phyloP scores from a whole-genome alignment of 1,140 invertebrate species.

The Paralvinella palmiformis region DNA sequence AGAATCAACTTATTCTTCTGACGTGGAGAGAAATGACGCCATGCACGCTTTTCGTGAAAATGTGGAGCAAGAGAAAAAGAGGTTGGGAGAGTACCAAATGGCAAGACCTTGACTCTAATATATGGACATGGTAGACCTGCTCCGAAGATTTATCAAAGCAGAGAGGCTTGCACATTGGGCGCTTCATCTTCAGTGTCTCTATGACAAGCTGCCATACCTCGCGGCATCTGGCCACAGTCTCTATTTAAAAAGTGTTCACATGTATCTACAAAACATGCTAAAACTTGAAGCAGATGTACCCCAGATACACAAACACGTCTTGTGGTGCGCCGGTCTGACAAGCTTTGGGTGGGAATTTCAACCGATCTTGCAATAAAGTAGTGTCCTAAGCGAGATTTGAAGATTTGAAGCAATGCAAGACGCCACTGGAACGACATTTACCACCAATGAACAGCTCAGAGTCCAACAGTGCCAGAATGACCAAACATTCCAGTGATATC shows the following conservation, averaged over 20 bases:
- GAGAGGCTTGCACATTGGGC: conserved; percentile 43
- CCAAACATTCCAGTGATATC: too few species aligned
- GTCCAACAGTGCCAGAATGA: too few species aligned
- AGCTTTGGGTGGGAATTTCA: too few species aligned
- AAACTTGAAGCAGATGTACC: too few species aligned
- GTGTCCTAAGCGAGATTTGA: too few species aligned
- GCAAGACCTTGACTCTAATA: conserved; percentile 28
- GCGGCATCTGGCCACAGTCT: background rate
- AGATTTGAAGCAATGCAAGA: too few species aligned
- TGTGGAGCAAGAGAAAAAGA: conserved; percentile 19
- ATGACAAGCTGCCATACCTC: conserved; percentile 5
- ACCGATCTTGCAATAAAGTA: too few species aligned
- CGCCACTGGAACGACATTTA: too few species aligned
- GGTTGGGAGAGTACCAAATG: conserved; percentile 20
- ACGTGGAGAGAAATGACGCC: background rate
- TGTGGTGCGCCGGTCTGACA: too few species aligned
- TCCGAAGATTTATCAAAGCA: conserved; percentile 44
- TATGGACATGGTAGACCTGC: conserved; percentile 33
- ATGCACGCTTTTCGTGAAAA: background rate
- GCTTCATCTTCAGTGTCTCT: conserved; percentile 26
- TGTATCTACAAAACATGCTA: conserved; percentile 6
- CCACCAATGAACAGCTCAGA: too few species aligned
- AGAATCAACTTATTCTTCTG: background rate
- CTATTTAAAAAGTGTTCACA: conserved; percentile 3
- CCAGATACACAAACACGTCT: too few species aligned